A percentile compares a stretch with the other conserved stretches of the same genome.
Conservation (phyloP, 2,113 vertebrate genomes). For the Bubo bubo region DNA sequence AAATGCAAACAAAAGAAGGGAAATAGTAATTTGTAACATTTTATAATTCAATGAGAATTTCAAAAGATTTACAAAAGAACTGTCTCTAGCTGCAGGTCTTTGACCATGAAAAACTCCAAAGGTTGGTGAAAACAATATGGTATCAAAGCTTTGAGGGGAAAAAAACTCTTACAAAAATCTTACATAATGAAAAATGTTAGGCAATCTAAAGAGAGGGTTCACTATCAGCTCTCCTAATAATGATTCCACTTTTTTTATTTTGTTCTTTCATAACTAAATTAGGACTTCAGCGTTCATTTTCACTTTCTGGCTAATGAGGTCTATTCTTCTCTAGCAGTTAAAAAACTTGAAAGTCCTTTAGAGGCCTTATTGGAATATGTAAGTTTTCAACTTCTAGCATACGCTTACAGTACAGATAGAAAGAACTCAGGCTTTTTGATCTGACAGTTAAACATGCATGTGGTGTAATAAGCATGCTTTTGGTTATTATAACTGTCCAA, state of each 20-base stretch:
- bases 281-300: not conserved
- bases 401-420: not conserved
- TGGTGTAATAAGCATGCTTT: not conserved
- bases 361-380: not conserved
- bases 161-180: not conserved
- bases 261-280: not conserved
- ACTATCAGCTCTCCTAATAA: not conserved
- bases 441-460: not conserved
- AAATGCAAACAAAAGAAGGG: not conserved
- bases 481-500: not conserved
- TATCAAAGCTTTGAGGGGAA: not conserved
- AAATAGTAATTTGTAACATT: not conserved
- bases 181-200: not conserved
- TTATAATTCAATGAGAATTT: not conserved
- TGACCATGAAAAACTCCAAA: not conserved
- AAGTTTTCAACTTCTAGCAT: not conserved
- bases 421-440: not conserved
- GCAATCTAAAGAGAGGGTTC: not conserved
- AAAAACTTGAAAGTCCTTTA: not conserved
- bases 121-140: not conserved
- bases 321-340: not conserved
- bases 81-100: not conserved
- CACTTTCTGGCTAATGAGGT: not conserved
- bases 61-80: not conserved
- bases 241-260: not conserved